A percentile compares a stretch with the other conserved stretches of the same genome.
Conservation (phyloP, 2,888 invertebrate species). For the Phyllotreta cruciferae region DNA sequence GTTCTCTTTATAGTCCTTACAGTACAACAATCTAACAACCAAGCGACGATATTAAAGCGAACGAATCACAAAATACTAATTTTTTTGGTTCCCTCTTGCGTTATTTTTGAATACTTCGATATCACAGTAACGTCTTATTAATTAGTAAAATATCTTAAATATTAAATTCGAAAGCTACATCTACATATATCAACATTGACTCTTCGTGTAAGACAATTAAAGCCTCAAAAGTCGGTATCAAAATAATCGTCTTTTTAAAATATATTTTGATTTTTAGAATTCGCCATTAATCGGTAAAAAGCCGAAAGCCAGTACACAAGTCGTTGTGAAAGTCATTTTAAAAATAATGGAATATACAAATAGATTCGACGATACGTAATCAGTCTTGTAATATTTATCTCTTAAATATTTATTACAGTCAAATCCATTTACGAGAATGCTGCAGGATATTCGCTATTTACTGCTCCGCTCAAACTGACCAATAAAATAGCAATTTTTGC, state of each 20-base stretch:
- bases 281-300: not conserved
- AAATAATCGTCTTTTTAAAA: not conserved
- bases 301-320: not conserved
- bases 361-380: no score
- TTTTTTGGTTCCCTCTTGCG: constrained; percentile 32
- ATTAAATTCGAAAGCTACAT: constrained; percentile 31
- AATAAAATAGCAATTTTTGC: no score
- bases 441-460: no score
- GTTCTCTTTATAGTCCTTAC: not conserved
- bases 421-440: no score
- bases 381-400: no score
- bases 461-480: not conserved
- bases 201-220: constrained; percentile 19
- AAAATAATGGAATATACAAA: not conserved
- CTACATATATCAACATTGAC: constrained; percentile 21
- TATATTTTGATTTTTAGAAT: constrained; percentile 1
- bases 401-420: no score
- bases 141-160: constrained; percentile 1
- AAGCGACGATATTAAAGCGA: constrained; percentile 18
- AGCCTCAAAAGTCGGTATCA: constrained; percentile 2
- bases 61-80: constrained; percentile 22
- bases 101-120: constrained; percentile 38
- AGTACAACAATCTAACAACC: constrained; percentile 11
- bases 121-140: constrained; percentile 39
- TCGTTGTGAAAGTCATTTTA: not conserved